Conservation (phyloP, 2,113 vertebrate species). For the Gobiocypris rarus region DNA sequence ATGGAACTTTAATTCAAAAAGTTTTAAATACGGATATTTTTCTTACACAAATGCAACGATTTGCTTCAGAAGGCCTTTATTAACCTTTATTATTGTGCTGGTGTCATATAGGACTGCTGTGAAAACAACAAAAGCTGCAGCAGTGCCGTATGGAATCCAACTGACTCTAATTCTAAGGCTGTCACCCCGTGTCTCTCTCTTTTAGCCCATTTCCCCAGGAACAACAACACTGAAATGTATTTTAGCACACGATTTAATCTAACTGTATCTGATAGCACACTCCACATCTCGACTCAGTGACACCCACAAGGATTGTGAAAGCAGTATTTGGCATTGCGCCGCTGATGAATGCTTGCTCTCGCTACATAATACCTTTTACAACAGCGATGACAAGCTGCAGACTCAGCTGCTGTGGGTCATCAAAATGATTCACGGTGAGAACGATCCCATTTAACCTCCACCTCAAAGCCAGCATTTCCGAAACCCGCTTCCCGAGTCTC, state of each 20-base stretch:
- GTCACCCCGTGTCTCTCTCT: background rate
- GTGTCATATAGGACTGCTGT: background rate
- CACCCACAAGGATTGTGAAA: conserved; percentile 36
- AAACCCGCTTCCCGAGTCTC: conserved; percentile 66
- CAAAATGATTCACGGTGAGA: conserved; percentile 74
- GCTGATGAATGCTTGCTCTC: conserved; percentile 63
- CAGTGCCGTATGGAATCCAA: background rate
- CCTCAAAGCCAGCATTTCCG: conserved; percentile 71
- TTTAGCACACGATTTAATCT: conserved; percentile 58
- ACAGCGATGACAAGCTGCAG: conserved; percentile 73
- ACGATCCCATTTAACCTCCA: conserved; percentile 78
- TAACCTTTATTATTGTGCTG: no score
- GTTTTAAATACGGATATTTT: no score
- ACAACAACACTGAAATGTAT: conserved; percentile 52
- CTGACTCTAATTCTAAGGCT: background rate
- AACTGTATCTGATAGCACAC: conserved; percentile 53
- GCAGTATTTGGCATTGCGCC: conserved; percentile 31
- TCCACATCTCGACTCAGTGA: conserved; percentile 9
- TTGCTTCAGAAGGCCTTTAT: no score
- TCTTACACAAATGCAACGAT: no score
- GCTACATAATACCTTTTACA: conserved; percentile 73
- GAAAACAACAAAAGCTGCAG: background rate
- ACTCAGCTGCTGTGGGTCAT: conserved; percentile 75
- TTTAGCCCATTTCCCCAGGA: conserved; percentile 49
- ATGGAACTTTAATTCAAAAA: no score